A percentile compares a stretch with the other conserved stretches of the same genome.
These are phyloP conservation scores for Phataginus tricuspis DNA, from an alignment of 2,797 vertebrate species.

Conservation along the genomic window DNA sequence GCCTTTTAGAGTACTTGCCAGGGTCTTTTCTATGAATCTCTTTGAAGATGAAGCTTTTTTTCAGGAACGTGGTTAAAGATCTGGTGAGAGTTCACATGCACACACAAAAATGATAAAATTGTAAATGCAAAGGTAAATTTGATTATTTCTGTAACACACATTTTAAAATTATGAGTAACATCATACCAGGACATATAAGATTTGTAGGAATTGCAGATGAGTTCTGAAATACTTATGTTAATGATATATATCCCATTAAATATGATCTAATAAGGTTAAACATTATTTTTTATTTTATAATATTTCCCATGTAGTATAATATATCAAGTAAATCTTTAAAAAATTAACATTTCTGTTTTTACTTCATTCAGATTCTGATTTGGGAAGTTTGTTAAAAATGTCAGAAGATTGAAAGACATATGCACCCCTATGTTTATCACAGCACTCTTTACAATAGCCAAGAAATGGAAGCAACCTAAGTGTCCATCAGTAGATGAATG, in stretches of 20 bases:
- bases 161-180: neutral
- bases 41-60: neutral
- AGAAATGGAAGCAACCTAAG: no score
- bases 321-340: no score
- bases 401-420: no score
- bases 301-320: no score
- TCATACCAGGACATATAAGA: neutral
- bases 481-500: no score
- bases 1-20: neutral
- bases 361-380: no score
- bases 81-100: neutral
- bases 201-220: neutral
- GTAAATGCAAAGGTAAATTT: no score
- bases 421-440: no score
- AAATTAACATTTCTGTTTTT: no score
- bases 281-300: neutral
- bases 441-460: no score
- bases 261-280: neutral
- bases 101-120: neutral
- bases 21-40: neutral
- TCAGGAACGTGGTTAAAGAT: neutral
- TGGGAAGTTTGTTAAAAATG: no score
- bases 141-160: neutral
- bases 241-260: neutral
- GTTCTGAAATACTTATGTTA: neutral